Conservation (phyloP, 1,140 invertebrate species). For the Nylanderia fulva region DNA sequence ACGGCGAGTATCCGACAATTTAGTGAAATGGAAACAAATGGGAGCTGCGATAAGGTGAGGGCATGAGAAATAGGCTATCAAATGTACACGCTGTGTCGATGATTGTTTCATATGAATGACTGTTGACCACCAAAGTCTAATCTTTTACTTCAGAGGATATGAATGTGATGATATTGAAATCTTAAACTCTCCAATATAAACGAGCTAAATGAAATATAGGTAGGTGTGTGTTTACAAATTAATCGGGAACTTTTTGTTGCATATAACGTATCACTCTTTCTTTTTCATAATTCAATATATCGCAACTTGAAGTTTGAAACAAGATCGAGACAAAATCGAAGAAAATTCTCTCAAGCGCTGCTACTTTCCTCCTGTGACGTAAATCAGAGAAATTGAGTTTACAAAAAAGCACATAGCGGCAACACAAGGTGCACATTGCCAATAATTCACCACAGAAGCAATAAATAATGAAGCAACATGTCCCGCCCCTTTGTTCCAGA, state of each 20-base stretch:
- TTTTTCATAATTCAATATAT: neutral
- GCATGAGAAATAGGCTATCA: constrained; percentile 21
- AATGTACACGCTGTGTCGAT: neutral
- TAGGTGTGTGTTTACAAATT: neutral
- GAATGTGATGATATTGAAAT: neutral
- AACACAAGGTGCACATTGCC: constrained; percentile 32
- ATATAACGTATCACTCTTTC: neutral
- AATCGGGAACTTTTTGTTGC: neutral
- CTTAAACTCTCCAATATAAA: neutral
- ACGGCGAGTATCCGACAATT: constrained; percentile 13
- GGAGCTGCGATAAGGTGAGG: neutral
- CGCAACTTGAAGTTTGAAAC: neutral
- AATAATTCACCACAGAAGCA: constrained; percentile 48
- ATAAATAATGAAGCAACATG: constrained; percentile 57
- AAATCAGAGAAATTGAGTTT: constrained; percentile 41
- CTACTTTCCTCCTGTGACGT: neutral
- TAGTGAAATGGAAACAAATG: neutral
- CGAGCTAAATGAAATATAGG: neutral
- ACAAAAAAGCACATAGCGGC: constrained; percentile 40
- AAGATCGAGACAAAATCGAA: neutral
- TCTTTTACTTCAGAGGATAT: neutral
- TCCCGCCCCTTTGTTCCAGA: constrained; percentile 55
- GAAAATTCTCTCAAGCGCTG: neutral
- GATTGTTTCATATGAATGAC: neutral
- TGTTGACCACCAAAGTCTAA: constrained; percentile 2